Evolutionary conservation across 2,797 vertebrate genomes (phyloP), one percentile per base, ranked within the genome.

Genomic region (Momotus momota): DNA sequence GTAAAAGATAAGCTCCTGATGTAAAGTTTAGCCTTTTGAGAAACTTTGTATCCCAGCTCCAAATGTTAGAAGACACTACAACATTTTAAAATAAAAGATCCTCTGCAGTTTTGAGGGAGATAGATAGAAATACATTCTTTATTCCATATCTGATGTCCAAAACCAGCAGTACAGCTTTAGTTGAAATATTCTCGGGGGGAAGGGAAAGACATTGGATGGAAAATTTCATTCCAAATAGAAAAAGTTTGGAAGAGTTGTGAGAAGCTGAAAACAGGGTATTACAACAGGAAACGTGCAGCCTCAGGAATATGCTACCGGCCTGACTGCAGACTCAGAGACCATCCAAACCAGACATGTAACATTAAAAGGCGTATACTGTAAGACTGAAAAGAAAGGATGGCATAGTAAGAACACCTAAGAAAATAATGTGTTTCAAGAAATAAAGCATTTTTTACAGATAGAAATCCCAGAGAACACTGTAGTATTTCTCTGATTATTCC

Each of bases 401-500:
- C 41, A 49, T 17, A 80, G 6, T 38, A 60, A 71, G 40, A 72
- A 61, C n/a, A 92, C n/a, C 27, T 51, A 66, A 51, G 38, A 86
- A 96, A 81, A 94, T 46, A 60, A 79, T 26, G 22, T 10, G n/a
- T 77, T n/a, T 81, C n/a, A 85, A 74, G 86, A 80, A 82, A 77
- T 31, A 72, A 71, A 23, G 13, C 25, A 17, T 33, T 3, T 61
- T 85, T 78, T 85, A 46, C 12, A 45, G 49, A 54, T 3, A 71
- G 38, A 31, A 58, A 85, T 88, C 69, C 45, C n/a, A 52, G 33
- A 89, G 26, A 65, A 51, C 2, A 7, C 16, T 84, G 33, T 21
- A n/a, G 45, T 62, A 83, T 93, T 95, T 80, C 67, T 80, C 22
- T 91, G 72, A 81, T 84, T 90, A 69, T 92, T 96, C 78, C 79